A percentile compares a stretch with the other conserved stretches of the same genome.
These are phyloP conservation scores for Sarcophaga caerulescens DNA, from an alignment of 2,888 invertebrate genomes.

Conservation along the genomic window DNA sequence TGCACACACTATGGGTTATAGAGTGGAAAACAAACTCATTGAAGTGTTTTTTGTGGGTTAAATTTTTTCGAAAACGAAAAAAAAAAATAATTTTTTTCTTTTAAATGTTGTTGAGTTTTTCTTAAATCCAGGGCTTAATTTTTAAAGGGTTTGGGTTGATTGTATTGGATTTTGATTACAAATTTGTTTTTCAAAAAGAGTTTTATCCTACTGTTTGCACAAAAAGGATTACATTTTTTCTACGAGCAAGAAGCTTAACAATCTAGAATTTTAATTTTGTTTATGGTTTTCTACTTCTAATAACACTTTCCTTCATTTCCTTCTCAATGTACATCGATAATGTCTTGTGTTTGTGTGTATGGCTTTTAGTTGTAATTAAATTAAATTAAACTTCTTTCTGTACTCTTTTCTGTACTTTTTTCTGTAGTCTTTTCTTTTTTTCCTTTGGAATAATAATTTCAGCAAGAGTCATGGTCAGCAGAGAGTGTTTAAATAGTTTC, in stretches of 20 bases:
- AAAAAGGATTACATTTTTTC: too few relatives aligned
- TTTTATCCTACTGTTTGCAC: too few relatives aligned
- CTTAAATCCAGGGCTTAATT: not conserved
- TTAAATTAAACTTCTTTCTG: conserved; percentile 3
- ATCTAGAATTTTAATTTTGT: too few relatives aligned
- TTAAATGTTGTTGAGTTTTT: conserved; percentile 4
- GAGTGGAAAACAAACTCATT: not conserved
- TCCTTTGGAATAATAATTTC: not conserved
- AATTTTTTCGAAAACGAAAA: too few relatives aligned
- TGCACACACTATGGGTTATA: not conserved
- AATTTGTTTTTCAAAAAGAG: too few relatives aligned
- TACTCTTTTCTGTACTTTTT: not conserved
- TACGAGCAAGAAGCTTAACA: too few relatives aligned
- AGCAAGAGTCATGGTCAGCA: conserved; percentile 18
- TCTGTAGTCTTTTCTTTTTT: not conserved
- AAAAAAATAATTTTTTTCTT: not conserved
- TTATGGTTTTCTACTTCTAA: too few relatives aligned
- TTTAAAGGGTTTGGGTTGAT: not conserved
- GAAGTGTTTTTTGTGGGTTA: conserved; percentile 15
- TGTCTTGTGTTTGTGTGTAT: not conserved
- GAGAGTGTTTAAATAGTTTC: not conserved
- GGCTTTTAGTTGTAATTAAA: not conserved
- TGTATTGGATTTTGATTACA: conserved; percentile 9
- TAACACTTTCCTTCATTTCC: too few relatives aligned
- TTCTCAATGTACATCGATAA: too few relatives aligned